phyloP scores from a whole-genome alignment of 1,140 invertebrate genomes.

The Sarcophaga bullata region DNA sequence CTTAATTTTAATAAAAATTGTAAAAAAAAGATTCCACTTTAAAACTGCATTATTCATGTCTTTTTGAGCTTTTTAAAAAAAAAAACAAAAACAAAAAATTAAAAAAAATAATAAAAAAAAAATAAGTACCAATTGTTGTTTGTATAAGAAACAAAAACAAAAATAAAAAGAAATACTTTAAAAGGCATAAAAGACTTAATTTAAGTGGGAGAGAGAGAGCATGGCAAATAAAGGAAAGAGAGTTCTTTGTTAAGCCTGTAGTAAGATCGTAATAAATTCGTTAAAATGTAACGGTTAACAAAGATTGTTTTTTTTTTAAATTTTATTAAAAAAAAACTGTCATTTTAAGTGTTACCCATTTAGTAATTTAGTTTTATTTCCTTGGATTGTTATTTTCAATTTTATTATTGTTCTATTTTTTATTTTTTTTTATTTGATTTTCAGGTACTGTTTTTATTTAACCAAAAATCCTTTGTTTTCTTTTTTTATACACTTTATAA shows the following conservation, averaged over 20 bases:
- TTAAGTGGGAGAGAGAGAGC: background rate
- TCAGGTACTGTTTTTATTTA: conserved; percentile 17
- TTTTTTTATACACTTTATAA: background rate
- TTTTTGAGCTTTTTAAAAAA: conserved; percentile 26
- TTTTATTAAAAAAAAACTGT: background rate
- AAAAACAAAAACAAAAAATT: too few species aligned
- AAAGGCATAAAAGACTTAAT: background rate
- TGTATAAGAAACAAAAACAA: background rate
- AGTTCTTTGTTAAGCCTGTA: background rate
- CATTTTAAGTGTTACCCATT: background rate
- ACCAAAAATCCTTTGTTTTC: background rate
- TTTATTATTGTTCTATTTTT: background rate
- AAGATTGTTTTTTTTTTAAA: too few species aligned
- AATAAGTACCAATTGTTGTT: background rate
- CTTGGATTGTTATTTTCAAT: too few species aligned
- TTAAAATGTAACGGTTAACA: too few species aligned
- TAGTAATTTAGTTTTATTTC: background rate
- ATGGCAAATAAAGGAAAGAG: background rate
- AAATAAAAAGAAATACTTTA: background rate
- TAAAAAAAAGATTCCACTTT: background rate
- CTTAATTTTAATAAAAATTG: background rate
- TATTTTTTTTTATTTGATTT: background rate
- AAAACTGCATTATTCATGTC: background rate
- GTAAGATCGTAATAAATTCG: too few species aligned
- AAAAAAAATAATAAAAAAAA: background rate